These are phyloP conservation scores for Monoplex corrugatus DNA, from an alignment of 2,888 invertebrate species.

Conservation along the genomic window DNA sequence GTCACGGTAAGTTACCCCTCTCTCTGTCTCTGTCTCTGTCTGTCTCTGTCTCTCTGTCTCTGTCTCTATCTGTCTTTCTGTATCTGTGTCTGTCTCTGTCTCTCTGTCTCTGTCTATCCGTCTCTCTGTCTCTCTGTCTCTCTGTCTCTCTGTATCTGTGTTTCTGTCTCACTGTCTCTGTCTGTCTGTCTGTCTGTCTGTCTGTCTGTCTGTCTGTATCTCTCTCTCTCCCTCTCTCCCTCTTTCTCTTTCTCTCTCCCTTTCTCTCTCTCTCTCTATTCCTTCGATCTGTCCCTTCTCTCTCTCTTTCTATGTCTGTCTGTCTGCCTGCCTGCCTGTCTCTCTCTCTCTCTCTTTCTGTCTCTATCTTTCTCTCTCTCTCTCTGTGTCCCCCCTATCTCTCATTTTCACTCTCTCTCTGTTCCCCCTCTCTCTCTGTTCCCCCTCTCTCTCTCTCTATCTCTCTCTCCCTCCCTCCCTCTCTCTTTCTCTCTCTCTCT, in stretches of 20 bases:
- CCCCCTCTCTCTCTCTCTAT: neutral
- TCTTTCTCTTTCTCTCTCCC: neutral
- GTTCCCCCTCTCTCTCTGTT: too few species aligned
- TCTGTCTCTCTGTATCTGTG: neutral
- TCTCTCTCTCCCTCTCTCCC: conserved; percentile 19
- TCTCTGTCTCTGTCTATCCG: neutral
- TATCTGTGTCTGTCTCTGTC: neutral
- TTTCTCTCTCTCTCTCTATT: too few species aligned
- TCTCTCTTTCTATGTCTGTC: neutral
- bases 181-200: conserved; percentile 28
- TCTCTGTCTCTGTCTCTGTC: neutral
- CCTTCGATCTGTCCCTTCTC: too few species aligned
- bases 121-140: conserved; percentile 29
- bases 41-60: neutral
- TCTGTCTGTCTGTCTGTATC: conserved; percentile 31
- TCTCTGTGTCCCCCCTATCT: too few species aligned
- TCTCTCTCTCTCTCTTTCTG: too few species aligned
- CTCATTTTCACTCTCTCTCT: too few species aligned
- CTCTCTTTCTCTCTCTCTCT: neutral
- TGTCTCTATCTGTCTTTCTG: conserved; percentile 20
- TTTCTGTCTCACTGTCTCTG: conserved; percentile 22
- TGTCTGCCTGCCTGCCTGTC: too few species aligned
- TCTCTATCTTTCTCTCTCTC: too few species aligned
- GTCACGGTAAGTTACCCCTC: too few species aligned
- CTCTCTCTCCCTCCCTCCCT: neutral